Evolutionary conservation across 2,113 vertebrate genomes (phyloP).

Genomic region (Muscicapa adusta): DNA sequence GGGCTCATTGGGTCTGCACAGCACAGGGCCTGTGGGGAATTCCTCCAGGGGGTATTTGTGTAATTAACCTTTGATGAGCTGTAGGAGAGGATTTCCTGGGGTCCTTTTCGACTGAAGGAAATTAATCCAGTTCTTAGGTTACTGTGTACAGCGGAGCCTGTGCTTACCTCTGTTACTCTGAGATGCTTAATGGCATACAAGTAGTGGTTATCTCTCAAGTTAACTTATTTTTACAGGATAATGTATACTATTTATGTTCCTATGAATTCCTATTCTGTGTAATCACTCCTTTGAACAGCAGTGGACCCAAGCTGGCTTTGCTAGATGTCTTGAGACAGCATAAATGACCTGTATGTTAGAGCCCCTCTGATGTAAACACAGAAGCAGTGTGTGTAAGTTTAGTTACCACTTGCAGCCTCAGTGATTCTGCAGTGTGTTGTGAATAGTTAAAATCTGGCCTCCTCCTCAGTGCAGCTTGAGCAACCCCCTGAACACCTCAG

Average conservation of each 20-base stretch:
- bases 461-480: neutral
- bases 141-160: accelerated
- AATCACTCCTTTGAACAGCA: neutral
- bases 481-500: neutral
- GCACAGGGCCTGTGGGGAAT: neutral
- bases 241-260: neutral
- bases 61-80: neutral
- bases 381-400: neutral
- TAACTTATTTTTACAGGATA: neutral
- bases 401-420: neutral
- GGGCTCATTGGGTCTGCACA: neutral
- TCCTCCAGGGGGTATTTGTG: accelerated
- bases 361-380: neutral
- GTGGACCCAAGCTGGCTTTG: neutral
- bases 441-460: neutral
- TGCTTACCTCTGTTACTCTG: neutral
- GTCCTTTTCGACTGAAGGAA: neutral
- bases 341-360: neutral
- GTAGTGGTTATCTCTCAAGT: no score
- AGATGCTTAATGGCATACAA: no score
- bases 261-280: neutral
- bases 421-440: neutral
- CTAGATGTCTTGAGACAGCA: neutral
- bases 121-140: neutral
- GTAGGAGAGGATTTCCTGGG: neutral